Evolutionary conservation across 2,113 vertebrate species (phyloP), one percentile per base, ranked within the genome.

Genomic region (Brachirus orientalis): DNA sequence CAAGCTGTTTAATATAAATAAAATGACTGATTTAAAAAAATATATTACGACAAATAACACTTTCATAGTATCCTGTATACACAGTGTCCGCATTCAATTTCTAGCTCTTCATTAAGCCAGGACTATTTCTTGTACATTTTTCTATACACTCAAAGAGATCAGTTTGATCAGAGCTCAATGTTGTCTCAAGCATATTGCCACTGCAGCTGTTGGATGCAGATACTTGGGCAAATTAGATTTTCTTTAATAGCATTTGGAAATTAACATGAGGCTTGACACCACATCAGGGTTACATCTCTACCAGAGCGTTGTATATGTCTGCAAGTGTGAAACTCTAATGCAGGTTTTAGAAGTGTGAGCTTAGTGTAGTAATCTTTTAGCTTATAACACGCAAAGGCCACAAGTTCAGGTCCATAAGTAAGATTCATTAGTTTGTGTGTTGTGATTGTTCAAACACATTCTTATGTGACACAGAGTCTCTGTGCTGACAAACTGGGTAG

Each of bases 1-100:
- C 98, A 51, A 99, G 92, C 97, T 99, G 92, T 5, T 60, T 19
- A 37, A 3, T 20, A 48, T 10, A 28, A 28, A 52, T 10, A 4
- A 52, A 38, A n/a, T 28, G 3, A 28, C 28, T n/a, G n/a, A n/a
- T n/a, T n/a, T n/a, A n/a, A n/a, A n/a, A n/a, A n/a, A n/a, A n/a
- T n/a, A n/a, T n/a, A n/a, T n/a, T n/a, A n/a, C n/a, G n/a, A n/a
- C n/a, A n/a, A n/a, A n/a, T n/a, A n/a, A n/a, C n/a, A n/a, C n/a
- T n/a, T n/a, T n/a, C n/a, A 38, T 38, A 38, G 4, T 47, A 19
- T 47, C 44, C 44, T 46, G n/a, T 3, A 46, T 4, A 14, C n/a
- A 6, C 16, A 44, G n/a, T 8, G 43, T n/a, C 28, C 3, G 28
- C 28, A 28, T 28, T 28, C 28, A 28, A 28, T 28, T 28, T 28